phyloP scores from a whole-genome alignment of 2,113 vertebrate species.

The Salvelinus fontinalis region DNA sequence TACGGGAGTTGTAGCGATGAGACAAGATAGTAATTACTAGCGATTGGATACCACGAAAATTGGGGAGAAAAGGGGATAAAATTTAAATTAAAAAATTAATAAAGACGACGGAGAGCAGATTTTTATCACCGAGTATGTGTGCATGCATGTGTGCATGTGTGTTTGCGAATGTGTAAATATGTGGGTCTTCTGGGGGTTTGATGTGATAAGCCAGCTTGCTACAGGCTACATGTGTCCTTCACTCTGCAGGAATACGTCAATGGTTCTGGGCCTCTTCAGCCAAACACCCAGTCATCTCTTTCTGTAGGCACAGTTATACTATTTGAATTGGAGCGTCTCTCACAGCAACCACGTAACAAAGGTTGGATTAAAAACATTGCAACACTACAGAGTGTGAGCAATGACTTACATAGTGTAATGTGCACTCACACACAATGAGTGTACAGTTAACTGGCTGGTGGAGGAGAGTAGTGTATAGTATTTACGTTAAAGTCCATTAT shows the following conservation, averaged over 20 bases:
- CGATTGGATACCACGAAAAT: too few species aligned
- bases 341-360: background rate
- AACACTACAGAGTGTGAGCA: background rate
- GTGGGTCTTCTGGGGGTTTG: background rate
- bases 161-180: constrained; percentile 6
- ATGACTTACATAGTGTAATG: background rate
- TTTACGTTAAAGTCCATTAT: background rate
- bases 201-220: constrained; percentile 58
- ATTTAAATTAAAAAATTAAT: too few species aligned
- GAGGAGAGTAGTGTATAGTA: too few species aligned
- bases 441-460: too few species aligned
- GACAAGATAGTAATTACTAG: too few species aligned
- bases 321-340: background rate
- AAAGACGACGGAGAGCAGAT: background rate
- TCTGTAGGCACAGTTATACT: background rate
- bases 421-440: background rate
- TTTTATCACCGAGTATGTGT: constrained; percentile 2
- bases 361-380: background rate
- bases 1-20: too few species aligned
- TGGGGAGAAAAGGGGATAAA: too few species aligned
- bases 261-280: constrained; percentile 61
- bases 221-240: constrained; percentile 71
- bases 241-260: constrained; percentile 68
- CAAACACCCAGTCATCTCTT: constrained; percentile 4
- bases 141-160: constrained; percentile 9